A percentile compares a stretch with the other conserved stretches of the same genome.
These are phyloP conservation scores for Actinia equina DNA, from an alignment of 64 coral and sea anemone genomes.

Conservation along the genomic window DNA sequence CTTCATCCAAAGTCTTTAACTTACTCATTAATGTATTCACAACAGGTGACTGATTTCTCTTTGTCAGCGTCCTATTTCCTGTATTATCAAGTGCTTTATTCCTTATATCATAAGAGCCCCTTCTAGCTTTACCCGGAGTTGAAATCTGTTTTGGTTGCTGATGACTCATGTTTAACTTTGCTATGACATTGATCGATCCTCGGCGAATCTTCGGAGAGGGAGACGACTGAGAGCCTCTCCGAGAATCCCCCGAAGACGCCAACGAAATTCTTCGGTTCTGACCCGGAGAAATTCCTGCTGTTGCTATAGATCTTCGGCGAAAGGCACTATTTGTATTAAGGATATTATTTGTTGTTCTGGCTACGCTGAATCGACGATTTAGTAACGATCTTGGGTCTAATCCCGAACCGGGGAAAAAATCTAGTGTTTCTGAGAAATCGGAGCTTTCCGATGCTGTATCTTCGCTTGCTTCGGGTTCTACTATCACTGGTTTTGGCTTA, in stretches of 20 bases:
- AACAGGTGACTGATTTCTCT: background rate
- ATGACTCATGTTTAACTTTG: background rate
- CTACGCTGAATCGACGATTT: conserved; percentile 58
- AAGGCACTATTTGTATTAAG: conserved; percentile 25
- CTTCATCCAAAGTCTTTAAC: conserved; percentile 58
- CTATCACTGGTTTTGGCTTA: conserved; percentile 34
- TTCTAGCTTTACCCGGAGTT: background rate
- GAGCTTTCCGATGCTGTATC: conserved; percentile 21
- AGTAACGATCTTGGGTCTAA: background rate
- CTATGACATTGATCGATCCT: conserved; percentile 54
- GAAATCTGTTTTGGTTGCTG: background rate
- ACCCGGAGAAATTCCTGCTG: background rate
- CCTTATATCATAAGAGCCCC: conserved; percentile 3
- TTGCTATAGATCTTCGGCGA: conserved; percentile 60
- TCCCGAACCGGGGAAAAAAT: background rate
- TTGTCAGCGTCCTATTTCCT: background rate
- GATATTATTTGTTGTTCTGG: conserved; percentile 32
- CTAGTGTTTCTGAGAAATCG: conserved; percentile 37
- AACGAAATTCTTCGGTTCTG: conserved; percentile 29
- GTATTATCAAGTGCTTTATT: conserved; percentile 18
- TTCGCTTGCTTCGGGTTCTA: conserved; percentile 9
- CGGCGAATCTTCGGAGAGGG: conserved; percentile 48
- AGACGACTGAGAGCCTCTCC: conserved; percentile 18
- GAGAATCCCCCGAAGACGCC: background rate
- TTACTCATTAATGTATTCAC: conserved; percentile 29